These are phyloP conservation scores for Apeira syringaria DNA, from an alignment of 2,888 invertebrate genomes.

Conservation along the genomic window DNA sequence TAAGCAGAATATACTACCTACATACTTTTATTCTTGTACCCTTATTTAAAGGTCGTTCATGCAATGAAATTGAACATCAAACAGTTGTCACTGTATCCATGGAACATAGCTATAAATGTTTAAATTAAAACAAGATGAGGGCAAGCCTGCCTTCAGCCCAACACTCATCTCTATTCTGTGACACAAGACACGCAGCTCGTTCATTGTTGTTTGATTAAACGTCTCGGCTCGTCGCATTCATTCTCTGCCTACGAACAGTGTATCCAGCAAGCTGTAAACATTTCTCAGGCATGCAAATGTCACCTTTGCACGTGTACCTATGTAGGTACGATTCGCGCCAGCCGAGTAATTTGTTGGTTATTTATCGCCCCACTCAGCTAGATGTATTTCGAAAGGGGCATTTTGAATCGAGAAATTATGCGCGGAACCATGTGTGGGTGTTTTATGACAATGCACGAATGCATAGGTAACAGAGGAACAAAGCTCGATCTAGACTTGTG, in stretches of 20 bases:
- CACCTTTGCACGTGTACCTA: conserved; percentile 55
- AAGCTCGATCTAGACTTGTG: conserved; percentile 35
- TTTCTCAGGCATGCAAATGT: conserved; percentile 73
- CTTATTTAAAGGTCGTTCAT: not conserved
- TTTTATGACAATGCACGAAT: conserved; percentile 74
- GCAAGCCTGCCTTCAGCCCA: conserved; percentile 12
- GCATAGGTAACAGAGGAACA: conserved; percentile 46
- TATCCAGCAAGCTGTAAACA: conserved; percentile 50
- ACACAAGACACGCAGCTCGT: conserved; percentile 4
- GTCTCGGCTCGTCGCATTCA: conserved; percentile 33
- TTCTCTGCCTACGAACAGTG: conserved; percentile 27
- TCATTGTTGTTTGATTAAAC: conserved; percentile 43
- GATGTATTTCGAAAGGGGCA: conserved; percentile 72
- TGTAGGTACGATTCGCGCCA: conserved; percentile 44
- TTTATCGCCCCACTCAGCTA: conserved; percentile 64
- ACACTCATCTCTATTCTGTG: not conserved
- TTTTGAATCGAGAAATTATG: conserved; percentile 77
- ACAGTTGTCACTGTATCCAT: not conserved
- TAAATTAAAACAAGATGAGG: conserved; percentile 15
- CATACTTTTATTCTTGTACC: too few relatives aligned
- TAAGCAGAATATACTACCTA: too few relatives aligned
- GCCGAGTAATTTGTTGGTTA: conserved; percentile 76
- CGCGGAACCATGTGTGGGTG: conserved; percentile 65
- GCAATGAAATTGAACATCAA: not conserved
- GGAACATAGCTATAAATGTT: conserved; percentile 1